phyloP scores from a whole-genome alignment of 2,888 invertebrate species.

The Scaptomyza tumidula region DNA sequence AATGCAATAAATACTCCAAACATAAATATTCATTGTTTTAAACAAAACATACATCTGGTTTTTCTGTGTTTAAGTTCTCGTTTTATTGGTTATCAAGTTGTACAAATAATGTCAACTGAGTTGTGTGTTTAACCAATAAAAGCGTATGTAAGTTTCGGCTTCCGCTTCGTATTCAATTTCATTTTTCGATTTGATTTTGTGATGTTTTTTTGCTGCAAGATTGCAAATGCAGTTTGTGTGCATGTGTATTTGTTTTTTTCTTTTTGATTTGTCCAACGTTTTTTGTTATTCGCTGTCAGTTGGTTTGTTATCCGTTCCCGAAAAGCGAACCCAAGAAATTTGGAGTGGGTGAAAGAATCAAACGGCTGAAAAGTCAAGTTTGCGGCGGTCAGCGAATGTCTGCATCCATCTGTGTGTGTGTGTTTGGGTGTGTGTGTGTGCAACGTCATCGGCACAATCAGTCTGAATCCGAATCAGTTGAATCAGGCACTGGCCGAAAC shows the following conservation, averaged over 20 bases:
- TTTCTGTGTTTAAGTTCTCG: background rate
- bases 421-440: background rate
- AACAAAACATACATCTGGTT: background rate
- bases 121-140: background rate
- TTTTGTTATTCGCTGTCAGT: slow-evolving; percentile 21
- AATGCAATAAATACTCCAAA: background rate
- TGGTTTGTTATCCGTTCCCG: slow-evolving; percentile 67
- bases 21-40: background rate
- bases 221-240: slow-evolving; percentile 36
- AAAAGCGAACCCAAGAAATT: background rate
- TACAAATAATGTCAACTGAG: background rate
- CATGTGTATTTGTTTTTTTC: background rate
- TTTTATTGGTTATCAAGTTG: background rate
- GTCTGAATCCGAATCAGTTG: slow-evolving; percentile 15
- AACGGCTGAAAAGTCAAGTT: slow-evolving; percentile 24
- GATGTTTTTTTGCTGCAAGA: slow-evolving; percentile 43
- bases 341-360: slow-evolving; percentile 18
- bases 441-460: slow-evolving; percentile 21
- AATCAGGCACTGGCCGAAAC: slow-evolving; percentile 3
- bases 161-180: slow-evolving; percentile 1
- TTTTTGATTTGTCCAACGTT: slow-evolving; percentile 12
- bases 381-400: slow-evolving; percentile 5
- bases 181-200: slow-evolving; percentile 44
- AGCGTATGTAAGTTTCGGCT: slow-evolving; percentile 15
- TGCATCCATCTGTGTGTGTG: background rate